Conservation (phyloP, 2,797 vertebrate genomes). For the Leptodactylus fallax region DNA sequence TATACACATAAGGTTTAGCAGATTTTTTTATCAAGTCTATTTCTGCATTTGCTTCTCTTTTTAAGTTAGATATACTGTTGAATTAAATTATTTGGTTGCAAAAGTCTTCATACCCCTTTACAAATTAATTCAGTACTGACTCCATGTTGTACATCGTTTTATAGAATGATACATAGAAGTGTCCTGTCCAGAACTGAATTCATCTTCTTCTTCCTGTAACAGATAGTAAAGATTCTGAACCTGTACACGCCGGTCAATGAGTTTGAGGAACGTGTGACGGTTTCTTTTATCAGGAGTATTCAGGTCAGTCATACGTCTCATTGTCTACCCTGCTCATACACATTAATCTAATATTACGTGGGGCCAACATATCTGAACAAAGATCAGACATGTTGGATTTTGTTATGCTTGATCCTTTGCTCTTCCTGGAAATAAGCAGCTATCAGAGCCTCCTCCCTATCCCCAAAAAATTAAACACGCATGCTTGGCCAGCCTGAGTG, state of each 20-base stretch:
- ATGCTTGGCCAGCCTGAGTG: too few relatives aligned
- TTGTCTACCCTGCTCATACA: background rate
- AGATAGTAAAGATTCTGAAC: constrained; percentile 97
- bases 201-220: constrained; percentile 66
- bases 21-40: background rate
- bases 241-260: constrained; percentile 97
- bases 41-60: background rate
- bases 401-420: background rate
- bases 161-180: too few relatives aligned
- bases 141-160: background rate
- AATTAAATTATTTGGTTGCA: background rate
- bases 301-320: constrained; percentile 79
- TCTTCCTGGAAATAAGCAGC: too few relatives aligned
- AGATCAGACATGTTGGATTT: background rate
- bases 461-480: too few relatives aligned
- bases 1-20: background rate
- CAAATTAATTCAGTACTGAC: too few relatives aligned
- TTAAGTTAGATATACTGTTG: background rate
- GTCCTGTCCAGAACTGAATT: background rate
- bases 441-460: too few relatives aligned
- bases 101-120: background rate
- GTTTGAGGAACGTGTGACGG: constrained; percentile 94
- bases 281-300: constrained; percentile 92
- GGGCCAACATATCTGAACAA: background rate
- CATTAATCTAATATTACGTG: background rate